phyloP scores from a whole-genome alignment of 2,888 invertebrate species.

The Erebia palarica region DNA sequence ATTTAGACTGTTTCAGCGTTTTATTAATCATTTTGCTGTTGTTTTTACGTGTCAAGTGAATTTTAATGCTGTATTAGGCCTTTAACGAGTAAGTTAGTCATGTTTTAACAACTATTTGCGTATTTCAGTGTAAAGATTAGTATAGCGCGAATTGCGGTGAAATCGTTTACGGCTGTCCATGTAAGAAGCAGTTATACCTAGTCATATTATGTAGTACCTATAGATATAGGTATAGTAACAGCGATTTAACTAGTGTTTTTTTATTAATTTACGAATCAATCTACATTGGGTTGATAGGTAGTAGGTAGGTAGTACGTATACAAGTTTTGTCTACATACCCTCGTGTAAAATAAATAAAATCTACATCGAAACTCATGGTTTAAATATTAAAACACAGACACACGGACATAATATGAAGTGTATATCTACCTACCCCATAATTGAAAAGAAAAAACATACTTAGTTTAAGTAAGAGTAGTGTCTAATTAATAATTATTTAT shows the following conservation, averaged over 20 bases:
- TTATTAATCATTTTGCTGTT: not conserved
- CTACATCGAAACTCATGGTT: no score
- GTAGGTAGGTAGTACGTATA: not conserved
- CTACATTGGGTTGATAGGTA: not conserved
- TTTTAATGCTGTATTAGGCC: not conserved
- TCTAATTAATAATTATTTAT: no score
- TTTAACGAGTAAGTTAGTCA: not conserved
- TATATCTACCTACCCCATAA: no score
- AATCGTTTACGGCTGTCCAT: not conserved
- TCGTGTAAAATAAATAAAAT: no score
- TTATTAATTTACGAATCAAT: not conserved
- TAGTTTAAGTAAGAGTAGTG: no score
- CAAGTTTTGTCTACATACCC: no score
- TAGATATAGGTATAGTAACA: not conserved
- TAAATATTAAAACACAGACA: no score
- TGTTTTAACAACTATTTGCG: not conserved
- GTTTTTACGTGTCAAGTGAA: conserved; percentile 3
- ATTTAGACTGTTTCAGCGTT: conserved; percentile 23
- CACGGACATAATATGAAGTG: no score
- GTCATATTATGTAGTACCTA: not conserved
- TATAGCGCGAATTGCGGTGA: conserved; percentile 12
- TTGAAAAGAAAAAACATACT: no score
- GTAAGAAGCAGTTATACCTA: not conserved
- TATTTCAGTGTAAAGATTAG: not conserved
- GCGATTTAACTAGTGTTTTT: not conserved